Percentiles rank a stretch among this genome's conserved stretches.
phyloP scores from a whole-genome alignment of 2,888 invertebrate genomes.

The Metacarcinus magister region DNA sequence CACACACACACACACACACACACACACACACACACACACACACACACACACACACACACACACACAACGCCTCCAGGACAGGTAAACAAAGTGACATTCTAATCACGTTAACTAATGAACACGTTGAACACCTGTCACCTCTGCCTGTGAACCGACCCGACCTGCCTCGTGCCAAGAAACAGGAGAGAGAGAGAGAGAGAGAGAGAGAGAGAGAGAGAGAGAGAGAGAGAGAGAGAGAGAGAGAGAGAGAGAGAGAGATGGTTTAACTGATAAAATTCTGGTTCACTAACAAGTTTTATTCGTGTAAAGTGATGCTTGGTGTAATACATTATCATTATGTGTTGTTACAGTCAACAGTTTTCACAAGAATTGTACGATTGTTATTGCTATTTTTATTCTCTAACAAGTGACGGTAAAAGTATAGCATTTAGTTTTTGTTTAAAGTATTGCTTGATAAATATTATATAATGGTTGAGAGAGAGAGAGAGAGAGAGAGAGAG shows the following conservation, averaged over 20 bases:
- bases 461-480: too few species aligned
- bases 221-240: constrained; percentile 47
- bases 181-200: not conserved
- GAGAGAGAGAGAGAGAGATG: not conserved
- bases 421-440: not conserved
- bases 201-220: constrained; percentile 26
- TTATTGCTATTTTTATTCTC: not conserved
- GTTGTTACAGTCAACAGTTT: not conserved
- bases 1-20: constrained; percentile 36
- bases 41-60: constrained; percentile 34
- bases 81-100: too few species aligned
- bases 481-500: constrained; percentile 14
- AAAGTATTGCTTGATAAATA: not conserved
- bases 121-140: not conserved
- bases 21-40: constrained; percentile 48
- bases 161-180: not conserved
- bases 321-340: not conserved
- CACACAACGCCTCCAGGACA: too few species aligned
- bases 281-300: not conserved
- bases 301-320: not conserved
- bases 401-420: not conserved
- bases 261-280: not conserved
- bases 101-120: not conserved
- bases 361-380: not conserved
- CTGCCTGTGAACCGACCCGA: not conserved